Base-by-base conservation (phyloP, 2,113 vertebrate genomes). In the Epinephelus lanceolatus region DNA sequence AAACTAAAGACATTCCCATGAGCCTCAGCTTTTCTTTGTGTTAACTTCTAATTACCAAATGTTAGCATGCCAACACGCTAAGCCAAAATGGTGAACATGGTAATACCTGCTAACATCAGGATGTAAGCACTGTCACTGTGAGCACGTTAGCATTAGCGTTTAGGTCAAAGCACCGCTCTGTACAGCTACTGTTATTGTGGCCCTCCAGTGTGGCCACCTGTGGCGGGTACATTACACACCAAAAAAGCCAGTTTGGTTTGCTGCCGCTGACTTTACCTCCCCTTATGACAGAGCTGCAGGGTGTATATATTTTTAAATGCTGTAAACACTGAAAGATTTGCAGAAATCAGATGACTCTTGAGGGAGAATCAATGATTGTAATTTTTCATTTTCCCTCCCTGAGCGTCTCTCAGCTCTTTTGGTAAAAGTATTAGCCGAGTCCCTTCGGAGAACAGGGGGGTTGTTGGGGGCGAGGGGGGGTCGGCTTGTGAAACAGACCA, bases 401-500 rank as follows among this genome's bases (percentile, higher is more conserved):
- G n/a, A 53, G 67, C 30, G 17, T 12, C 68, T 49, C 21, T 18
- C 25, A 2, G 45, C 53, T 74, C 40, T 82, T 52, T 30, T n/a
- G 6, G 75, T 76, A 6, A 37, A 61, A 76, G 81, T 73, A 59
- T 83, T 65, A 76, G 49, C 23, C 5, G 17, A 52, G 59, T 74
- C 52, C 9, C 21, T 59, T 11, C 2, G 14, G 30, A 23, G 52
- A 27, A 8, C 5, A 3, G 2, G 57, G 33, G 37, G 62, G 23
- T 8, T 37, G 57, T 19, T 23, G 14, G 30, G 25, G 15, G 11
- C 7, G n/a, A 5, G 8, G 42, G 62, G 1, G 13, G 67, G 51
- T 27, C 18, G 15, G 23, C 18, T 52, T 52, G 56, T 84, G 84
- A 84, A 86, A 85, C 49, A 27, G 86, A 90, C 82, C 42, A 1